phyloP scores from a whole-genome alignment of 2,113 vertebrate species.

The Siniperca knerii region DNA sequence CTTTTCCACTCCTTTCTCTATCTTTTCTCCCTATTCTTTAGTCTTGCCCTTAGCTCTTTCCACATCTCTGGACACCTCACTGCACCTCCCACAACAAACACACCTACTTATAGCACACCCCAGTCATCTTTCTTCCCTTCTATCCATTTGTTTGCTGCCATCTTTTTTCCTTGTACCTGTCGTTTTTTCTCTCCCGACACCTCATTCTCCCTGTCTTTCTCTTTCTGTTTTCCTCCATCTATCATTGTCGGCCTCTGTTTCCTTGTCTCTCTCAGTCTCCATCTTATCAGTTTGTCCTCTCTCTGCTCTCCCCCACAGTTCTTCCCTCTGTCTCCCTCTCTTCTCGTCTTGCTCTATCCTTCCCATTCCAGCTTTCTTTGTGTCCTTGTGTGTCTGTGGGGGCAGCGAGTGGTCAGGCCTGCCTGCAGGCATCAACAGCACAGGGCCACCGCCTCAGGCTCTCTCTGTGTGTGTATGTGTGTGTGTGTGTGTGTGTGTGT shows the following conservation, averaged over 20 bases:
- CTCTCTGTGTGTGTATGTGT: constrained; percentile 30
- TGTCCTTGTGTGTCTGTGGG: constrained; percentile 55
- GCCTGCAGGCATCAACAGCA: constrained; percentile 71
- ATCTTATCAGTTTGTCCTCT: constrained; percentile 66
- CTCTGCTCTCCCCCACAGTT: constrained; percentile 23
- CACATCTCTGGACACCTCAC: constrained; percentile 18
- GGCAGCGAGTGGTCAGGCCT: constrained; percentile 71
- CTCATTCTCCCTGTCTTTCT: constrained; percentile 38
- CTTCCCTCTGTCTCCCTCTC: constrained; percentile 34
- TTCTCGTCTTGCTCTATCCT: constrained; percentile 25
- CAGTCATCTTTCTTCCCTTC: constrained; percentile 9
- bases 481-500: constrained; percentile 38
- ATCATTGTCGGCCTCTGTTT: constrained; percentile 58
- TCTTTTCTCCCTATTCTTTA: constrained; percentile 1
- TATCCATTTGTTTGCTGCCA: constrained; percentile 50
- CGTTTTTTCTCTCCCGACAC: constrained; percentile 10
- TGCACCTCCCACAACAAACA: constrained; percentile 49
- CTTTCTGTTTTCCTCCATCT: constrained; percentile 46
- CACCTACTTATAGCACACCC: constrained; percentile 25
- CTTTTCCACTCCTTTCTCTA: constrained; percentile 43
- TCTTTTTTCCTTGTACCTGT: neutral
- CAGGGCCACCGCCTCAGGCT: constrained; percentile 61
- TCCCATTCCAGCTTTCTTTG: constrained; percentile 23
- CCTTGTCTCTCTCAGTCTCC: constrained; percentile 37
- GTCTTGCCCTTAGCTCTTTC: neutral